Base-by-base conservation (phyloP, 2,888 invertebrate species). In the Erebia aethiops region DNA sequence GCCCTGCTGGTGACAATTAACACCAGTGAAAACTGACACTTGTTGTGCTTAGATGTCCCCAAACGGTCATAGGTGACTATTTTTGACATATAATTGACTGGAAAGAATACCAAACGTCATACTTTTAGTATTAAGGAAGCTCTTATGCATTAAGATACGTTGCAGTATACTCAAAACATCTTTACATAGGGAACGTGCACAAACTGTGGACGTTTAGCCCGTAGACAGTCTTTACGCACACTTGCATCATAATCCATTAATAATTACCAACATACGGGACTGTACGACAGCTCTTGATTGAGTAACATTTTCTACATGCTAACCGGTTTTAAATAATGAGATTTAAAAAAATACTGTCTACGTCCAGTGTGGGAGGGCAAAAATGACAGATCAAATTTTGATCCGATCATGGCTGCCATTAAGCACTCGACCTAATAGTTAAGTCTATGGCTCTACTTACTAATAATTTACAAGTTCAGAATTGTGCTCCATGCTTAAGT, bases 401-500 rank as follows among this genome's bases (percentile, higher is more conserved):
- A 52, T 10, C n/a, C 41, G 51, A 52, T 41, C 41, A 13, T 64
- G 52, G 11, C 35, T 52, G 16, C 9, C 35, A n/a, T 41, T 64
- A 54, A 54, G 54, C 64, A 41, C 52, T 54, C 49, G 21, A 63
- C n/a, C 63, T 51, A 54, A 54, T 54, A 54, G 18, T 41, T 54
- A 35, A 54, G 52, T 8, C 52, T 9, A 11, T 41, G 35, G 4
- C 56, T 46, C 18, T 11, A 61, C 14, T 35, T 58, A 13, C 46
- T 62, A 51, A 49, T 16, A 18, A 64, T 54, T 54, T n/a, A 66
- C 56, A 56, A n/a, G 21, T 52, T 35, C 35, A 61, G 1, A 58
- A 35, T 35, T 60, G 71, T 69, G 67, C 69, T 62, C 64, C 69
- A 71, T 74, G 71, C 69, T 71, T 49, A 54, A 21, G 18, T 21